Evolutionary conservation across 30 jellyfish, hydroid and myxozoan species (phyloP).

Genomic region (Catostylus mosaicus): DNA sequence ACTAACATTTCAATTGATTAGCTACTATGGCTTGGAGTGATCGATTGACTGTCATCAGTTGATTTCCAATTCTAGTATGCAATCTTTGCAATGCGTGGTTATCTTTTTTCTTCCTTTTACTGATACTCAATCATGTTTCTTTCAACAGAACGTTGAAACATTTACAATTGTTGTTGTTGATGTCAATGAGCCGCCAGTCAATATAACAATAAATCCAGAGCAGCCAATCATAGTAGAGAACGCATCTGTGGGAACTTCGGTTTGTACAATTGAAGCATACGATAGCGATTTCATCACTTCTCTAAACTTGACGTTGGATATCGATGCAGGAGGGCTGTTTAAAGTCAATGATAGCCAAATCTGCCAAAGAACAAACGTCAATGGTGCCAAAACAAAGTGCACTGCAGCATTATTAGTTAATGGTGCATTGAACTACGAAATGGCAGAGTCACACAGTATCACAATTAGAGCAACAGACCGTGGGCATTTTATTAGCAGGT

Average conservation of each 20-base stretch:
- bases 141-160: slow-evolving; percentile 36
- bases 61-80: too few relatives aligned
- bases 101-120: neutral
- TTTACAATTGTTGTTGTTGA: slow-evolving; percentile 56
- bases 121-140: neutral
- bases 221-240: slow-evolving; percentile 64
- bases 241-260: slow-evolving; percentile 61
- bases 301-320: slow-evolving; percentile 71
- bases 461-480: slow-evolving; percentile 60
- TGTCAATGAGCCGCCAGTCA: slow-evolving; percentile 80
- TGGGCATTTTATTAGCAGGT: slow-evolving; percentile 56
- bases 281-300: slow-evolving; percentile 66
- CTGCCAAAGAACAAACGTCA: slow-evolving; percentile 28
- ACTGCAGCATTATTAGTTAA: slow-evolving; percentile 51
- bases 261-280: slow-evolving; percentile 67
- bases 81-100: too few relatives aligned
- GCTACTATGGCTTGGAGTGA: too few relatives aligned
- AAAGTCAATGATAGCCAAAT: slow-evolving; percentile 12
- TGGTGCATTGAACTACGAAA: slow-evolving; percentile 68
- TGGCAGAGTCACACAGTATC: slow-evolving; percentile 8
- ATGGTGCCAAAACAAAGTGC: slow-evolving; percentile 53
- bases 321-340: slow-evolving; percentile 67
- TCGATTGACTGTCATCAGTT: too few relatives aligned
- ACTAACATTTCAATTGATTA: too few relatives aligned
- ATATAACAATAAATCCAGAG: slow-evolving; percentile 52